phyloP scores from a whole-genome alignment of 1,140 invertebrate genomes.

The Caenorhabditis inopinata region DNA sequence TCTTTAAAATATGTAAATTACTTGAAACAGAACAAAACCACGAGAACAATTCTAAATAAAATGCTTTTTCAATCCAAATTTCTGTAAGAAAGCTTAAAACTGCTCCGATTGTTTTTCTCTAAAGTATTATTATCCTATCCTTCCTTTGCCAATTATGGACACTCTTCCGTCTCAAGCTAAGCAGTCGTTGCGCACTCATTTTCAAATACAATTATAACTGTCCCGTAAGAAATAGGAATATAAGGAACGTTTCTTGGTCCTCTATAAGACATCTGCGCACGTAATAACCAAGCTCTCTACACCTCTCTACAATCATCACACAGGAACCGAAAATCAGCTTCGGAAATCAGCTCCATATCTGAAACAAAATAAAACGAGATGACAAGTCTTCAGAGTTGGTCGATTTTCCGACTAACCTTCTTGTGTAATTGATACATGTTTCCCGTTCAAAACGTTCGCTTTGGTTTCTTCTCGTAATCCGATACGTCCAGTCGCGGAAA shows the following conservation, averaged over 20 bases:
- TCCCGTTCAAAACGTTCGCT: conserved; percentile 15
- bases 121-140: neutral
- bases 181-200: conserved; percentile 22
- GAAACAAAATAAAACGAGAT: too few species aligned
- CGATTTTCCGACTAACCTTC: neutral
- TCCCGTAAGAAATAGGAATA: conserved; percentile 17
- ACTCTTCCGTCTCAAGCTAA: neutral
- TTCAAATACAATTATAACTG: conserved; percentile 28
- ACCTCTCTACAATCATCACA: conserved; percentile 2
- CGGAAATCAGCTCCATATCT: too few species aligned
- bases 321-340: neutral
- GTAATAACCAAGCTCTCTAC: conserved; percentile 12
- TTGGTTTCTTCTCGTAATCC: conserved; percentile 8
- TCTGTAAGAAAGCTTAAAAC: too few species aligned
- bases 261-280: conserved; percentile 22
- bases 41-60: too few species aligned
- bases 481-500: conserved; percentile 5
- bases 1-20: too few species aligned
- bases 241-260: neutral
- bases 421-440: conserved; percentile 28
- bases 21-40: too few species aligned
- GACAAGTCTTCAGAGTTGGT: too few species aligned
- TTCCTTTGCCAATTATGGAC: conserved; percentile 8
- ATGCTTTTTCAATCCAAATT: too few species aligned
- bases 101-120: too few species aligned